Evolutionary conservation across 2,113 vertebrate genomes (phyloP).

Genomic region (Thalassarche chlororhynchos): DNA sequence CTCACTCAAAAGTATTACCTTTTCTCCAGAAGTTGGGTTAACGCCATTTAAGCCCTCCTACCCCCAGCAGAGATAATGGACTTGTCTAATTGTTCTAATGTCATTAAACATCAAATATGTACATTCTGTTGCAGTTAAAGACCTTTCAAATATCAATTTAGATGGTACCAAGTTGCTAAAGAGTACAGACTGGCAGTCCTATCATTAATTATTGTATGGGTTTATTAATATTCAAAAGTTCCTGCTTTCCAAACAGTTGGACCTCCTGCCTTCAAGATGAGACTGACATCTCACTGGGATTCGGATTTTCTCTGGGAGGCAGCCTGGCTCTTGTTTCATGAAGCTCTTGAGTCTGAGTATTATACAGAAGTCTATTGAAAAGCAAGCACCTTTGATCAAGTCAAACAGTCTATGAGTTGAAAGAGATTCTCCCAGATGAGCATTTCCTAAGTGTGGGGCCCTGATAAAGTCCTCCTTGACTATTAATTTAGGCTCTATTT

Average conservation of each 20-base stretch:
- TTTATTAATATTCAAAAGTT: constrained; percentile 11
- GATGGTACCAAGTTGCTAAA: not conserved
- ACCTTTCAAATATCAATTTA: not conserved
- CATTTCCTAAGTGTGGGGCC: not conserved
- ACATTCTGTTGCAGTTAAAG: not conserved
- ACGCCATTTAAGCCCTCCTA: not conserved
- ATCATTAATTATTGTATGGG: not conserved
- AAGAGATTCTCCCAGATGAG: constrained; percentile 29
- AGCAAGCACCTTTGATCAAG: constrained; percentile 57
- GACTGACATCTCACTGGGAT: constrained; percentile 2
- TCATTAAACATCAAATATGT: not conserved
- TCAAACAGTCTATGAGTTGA: constrained; percentile 6
- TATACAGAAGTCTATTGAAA: constrained; percentile 22
- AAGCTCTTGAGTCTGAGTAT: constrained; percentile 1
- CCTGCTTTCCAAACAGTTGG: not conserved
- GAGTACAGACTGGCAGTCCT: not conserved
- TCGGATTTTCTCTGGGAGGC: not conserved
- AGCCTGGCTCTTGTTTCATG: not conserved
- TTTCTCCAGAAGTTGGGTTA: not conserved
- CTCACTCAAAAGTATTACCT: not conserved
- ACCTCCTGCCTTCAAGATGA: constrained; percentile 10
- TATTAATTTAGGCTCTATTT: constrained; percentile 54
- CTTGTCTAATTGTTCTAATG: not conserved
- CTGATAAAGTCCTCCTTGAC: constrained; percentile 36
- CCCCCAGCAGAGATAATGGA: not conserved